Evolutionary conservation across 2,797 vertebrate species (phyloP), one percentile per base, ranked within the genome.

Genomic region (Hippocampus kuda): DNA sequence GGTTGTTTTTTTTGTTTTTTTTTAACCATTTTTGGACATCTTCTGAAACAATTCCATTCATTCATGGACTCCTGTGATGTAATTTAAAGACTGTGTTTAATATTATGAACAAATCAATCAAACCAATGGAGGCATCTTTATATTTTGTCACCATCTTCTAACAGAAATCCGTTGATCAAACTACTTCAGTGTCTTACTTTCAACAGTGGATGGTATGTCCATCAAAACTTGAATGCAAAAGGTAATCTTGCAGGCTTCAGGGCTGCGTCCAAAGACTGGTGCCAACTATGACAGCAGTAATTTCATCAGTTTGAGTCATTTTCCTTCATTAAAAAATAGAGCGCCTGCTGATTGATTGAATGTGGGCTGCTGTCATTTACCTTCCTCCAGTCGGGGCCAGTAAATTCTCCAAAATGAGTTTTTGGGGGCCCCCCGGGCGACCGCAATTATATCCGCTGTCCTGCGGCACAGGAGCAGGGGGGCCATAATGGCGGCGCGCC

Each of bases 401-500:
- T 62, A 62, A 62, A 62, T 62, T 62, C 60, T 38, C 18, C 34
- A 20, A 62, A 62, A 62, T 41, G 34, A 41, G 60, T 62, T 62
- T 62, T 62, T 22, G 60, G 22, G 8, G 60, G 56, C 56, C 26
- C 60, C 30, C 60, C 10, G 16, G 10, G 30, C 30, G 30, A 62
- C 34, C 15, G 6, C 56, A 62, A 62, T 62, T 62, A 62, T 34
- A 62, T 62, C 27, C 30, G 60, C 30, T n/a, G 41, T n/a, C 41
- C 42, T 65, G 62, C 38, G 22, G 51, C 2, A 38, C 11, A 5
- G 41, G 44, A 10, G 46, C 11, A 10, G 42, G 34, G 64, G 41
- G 65, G 42, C 41, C 64, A 59, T 75, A 73, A 56, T 38, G 79
- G 73, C 68, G 65, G 75, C 75, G 73, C 30, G 18, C 65, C 53